Evolutionary conservation across 2,797 vertebrate species (phyloP).

Genomic region (Champsocephalus esox): DNA sequence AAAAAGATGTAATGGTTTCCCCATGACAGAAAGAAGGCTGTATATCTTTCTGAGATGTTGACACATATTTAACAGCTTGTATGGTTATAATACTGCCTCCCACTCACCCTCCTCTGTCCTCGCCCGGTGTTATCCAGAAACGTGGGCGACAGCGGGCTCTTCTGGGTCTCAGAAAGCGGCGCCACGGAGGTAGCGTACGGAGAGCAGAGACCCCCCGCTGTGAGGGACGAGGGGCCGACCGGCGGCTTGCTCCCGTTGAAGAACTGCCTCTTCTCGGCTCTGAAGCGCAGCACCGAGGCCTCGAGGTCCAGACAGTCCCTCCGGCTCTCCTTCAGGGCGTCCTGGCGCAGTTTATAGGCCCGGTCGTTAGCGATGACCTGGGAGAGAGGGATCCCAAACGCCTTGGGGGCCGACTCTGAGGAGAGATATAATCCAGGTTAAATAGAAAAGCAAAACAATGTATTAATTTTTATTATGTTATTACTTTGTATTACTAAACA

Average conservation of each 20-base stretch:
- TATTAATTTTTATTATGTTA: too few species aligned
- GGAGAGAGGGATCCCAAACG: slow-evolving; percentile 89
- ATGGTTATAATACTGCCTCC: neutral
- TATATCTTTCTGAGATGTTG: neutral
- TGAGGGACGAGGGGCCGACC: slow-evolving; percentile 37
- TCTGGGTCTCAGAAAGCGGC: slow-evolving; percentile 42
- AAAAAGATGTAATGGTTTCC: too few species aligned
- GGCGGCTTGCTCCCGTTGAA: slow-evolving; percentile 72
- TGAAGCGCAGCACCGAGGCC: slow-evolving; percentile 85
- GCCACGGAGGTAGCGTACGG: slow-evolving; percentile 59
- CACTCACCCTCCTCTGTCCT: slow-evolving; percentile 81
- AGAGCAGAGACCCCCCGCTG: slow-evolving; percentile 37
- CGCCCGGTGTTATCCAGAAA: slow-evolving; percentile 74
- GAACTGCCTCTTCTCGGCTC: slow-evolving; percentile 84
- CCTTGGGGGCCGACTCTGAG: slow-evolving; percentile 86
- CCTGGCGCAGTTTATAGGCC: slow-evolving; percentile 83
- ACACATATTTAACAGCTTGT: neutral
- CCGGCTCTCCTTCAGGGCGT: slow-evolving; percentile 85
- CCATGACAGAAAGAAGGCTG: neutral
- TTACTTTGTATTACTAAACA: too few species aligned
- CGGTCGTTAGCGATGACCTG: slow-evolving; percentile 90
- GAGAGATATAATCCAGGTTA: neutral
- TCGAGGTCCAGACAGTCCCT: slow-evolving; percentile 90
- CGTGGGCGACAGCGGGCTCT: slow-evolving; percentile 68
- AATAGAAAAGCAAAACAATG: too few species aligned